phyloP scores from a whole-genome alignment of 1,140 invertebrate species.

The Laupala kohalensis region DNA sequence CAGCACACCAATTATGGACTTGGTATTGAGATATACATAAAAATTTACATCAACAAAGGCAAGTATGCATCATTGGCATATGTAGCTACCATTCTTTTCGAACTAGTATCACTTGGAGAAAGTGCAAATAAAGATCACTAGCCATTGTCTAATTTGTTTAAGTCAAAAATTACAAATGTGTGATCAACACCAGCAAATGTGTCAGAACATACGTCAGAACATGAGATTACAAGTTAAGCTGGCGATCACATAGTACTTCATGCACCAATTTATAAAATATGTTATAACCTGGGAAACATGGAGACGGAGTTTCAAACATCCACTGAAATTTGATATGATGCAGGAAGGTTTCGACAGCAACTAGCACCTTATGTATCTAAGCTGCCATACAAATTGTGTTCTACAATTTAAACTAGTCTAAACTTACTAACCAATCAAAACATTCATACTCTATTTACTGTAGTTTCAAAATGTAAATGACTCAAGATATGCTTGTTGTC shows the following conservation, averaged over 20 bases:
- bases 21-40: background rate
- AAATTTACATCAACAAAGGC: background rate
- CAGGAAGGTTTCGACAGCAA: slow-evolving; percentile 2
- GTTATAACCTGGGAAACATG: background rate
- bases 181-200: background rate
- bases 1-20: too few relatives aligned
- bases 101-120: background rate
- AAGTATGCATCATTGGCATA: background rate
- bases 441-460: background rate
- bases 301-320: background rate
- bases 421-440: slow-evolving; percentile 3
- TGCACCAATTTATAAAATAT: background rate
- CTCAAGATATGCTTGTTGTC: slow-evolving; percentile 4
- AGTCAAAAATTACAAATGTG: background rate
- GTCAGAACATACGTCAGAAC: background rate
- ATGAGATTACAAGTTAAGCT: background rate
- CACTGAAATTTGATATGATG: slow-evolving; percentile 6
- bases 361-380: slow-evolving; percentile 1
- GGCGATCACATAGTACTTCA: background rate
- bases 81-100: background rate
- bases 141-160: background rate
- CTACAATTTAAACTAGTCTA: slow-evolving; percentile 5
- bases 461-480: background rate
- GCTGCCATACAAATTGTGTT: slow-evolving; percentile 3
- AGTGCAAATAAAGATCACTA: background rate